These are phyloP conservation scores for Hemiprocne comata DNA, from an alignment of 2,113 vertebrate genomes.

Conservation along the genomic window DNA sequence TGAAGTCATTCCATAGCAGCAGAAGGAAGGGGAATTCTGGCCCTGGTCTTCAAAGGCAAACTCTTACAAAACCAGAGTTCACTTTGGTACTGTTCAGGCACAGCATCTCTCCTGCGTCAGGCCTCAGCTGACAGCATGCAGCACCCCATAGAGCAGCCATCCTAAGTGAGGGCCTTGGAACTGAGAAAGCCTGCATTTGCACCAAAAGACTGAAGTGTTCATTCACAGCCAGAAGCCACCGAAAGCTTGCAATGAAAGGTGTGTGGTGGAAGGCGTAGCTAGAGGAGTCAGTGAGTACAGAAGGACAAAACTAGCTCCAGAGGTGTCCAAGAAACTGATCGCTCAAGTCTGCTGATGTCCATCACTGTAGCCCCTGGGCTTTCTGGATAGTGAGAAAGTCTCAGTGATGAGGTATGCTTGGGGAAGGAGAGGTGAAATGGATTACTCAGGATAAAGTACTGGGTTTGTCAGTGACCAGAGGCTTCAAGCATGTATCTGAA, in stretches of 20 bases:
- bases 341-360: background rate
- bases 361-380: background rate
- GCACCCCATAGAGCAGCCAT: background rate
- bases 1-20: background rate
- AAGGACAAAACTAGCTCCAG: background rate
- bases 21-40: background rate
- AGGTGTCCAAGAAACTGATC: background rate
- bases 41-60: background rate
- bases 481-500: background rate
- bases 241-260: background rate
- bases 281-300: background rate
- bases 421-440: background rate
- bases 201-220: background rate
- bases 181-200: background rate
- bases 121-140: fast-evolving
- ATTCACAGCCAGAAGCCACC: background rate
- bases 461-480: background rate
- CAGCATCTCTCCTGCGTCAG: background rate
- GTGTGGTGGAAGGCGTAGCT: fast-evolving
- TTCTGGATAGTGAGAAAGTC: background rate
- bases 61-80: background rate
- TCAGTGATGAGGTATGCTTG: background rate
- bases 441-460: background rate
- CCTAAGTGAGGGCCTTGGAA: background rate
- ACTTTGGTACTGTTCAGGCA: background rate